Base-by-base conservation (phyloP, 2,888 invertebrate genomes). In the Listrodromus nycthemerus region DNA sequence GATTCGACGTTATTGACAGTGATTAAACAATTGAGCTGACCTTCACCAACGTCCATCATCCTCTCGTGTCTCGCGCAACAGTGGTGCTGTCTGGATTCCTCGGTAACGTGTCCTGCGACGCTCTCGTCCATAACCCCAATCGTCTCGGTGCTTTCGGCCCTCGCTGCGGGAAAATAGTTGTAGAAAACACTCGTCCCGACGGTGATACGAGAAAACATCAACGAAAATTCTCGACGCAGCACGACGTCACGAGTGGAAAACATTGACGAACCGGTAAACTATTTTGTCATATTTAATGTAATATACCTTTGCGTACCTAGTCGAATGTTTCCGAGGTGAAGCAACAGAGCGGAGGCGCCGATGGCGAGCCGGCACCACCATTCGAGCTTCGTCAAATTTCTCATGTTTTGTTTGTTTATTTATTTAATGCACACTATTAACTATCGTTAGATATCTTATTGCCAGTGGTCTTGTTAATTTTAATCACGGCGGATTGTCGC, bases 41-140 rank as follows among this genome's bases (percentile, higher is more conserved):
- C 93, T 82, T 92, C 89, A 74, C 93, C 93, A 50, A 92, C 90
- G 78, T 90, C 90, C 58, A 92, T 88, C 85, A 91, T 90, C 87
- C 89, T 92, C 82, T 91, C 90, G 65, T 93, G 91, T 79, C 91
- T 91, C 7, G 92, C 92, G 70, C 93, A 93, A 85, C 93, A 93
- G 48, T 87, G 84, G 79, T 86, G 88, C 58, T 89, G 88, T 37
- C 86, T 84, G 27, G 73, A 67, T 16, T 84, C 83, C 37, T 86
- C 83, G 50, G 76, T 80, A 8, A 65, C 71, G 52, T 80, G 83
- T 65, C 73, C 81, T 55, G 81, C 76, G 33, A 76, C 83, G 33
- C 55, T 83, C 13, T 78, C 80, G 7, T 83, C 78, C 24, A 73
- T 58, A 13, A 27, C 58, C 33, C 76, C 77, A 30, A 67, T 70